Evolutionary conservation across 2,797 vertebrate species (phyloP).

Genomic region (Muscicapa striata): DNA sequence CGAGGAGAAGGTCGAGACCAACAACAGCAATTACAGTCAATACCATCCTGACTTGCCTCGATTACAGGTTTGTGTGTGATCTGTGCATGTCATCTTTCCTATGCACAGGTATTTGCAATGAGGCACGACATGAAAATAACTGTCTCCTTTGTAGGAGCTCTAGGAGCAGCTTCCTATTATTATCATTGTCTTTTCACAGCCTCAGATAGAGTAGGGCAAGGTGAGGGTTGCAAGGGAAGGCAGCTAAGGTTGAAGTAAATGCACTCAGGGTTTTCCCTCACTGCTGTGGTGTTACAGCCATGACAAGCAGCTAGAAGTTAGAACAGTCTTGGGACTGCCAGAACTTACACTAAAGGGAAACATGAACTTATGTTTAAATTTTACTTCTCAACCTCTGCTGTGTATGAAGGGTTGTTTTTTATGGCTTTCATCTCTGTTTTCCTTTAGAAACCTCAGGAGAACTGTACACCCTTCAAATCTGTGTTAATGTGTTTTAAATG

Average conservation of each 20-base stretch:
- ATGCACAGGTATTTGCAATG: background rate
- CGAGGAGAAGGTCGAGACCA: constrained; percentile 28
- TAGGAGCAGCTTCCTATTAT: background rate
- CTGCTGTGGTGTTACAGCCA: background rate
- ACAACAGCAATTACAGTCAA: background rate
- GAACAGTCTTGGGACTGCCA: background rate
- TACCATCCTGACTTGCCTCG: background rate
- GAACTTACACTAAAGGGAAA: background rate
- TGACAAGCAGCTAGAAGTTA: background rate
- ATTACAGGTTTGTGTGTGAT: background rate
- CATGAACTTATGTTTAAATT: background rate
- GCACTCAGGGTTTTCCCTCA: background rate
- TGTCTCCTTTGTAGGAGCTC: background rate
- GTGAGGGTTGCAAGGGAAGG: background rate
- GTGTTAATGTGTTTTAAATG: constrained; percentile 8
- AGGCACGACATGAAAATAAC: background rate
- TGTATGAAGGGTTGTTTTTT: background rate
- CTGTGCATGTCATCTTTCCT: background rate
- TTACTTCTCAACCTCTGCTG: background rate
- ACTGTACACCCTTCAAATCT: background rate
- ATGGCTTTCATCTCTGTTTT: constrained; percentile 21
- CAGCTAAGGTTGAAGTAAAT: background rate
- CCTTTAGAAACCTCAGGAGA: constrained; percentile 1
- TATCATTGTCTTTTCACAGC: background rate
- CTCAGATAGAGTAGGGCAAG: background rate